Evolutionary conservation across 2,797 vertebrate genomes (phyloP).

Genomic region (Esox masquinongy): DNA sequence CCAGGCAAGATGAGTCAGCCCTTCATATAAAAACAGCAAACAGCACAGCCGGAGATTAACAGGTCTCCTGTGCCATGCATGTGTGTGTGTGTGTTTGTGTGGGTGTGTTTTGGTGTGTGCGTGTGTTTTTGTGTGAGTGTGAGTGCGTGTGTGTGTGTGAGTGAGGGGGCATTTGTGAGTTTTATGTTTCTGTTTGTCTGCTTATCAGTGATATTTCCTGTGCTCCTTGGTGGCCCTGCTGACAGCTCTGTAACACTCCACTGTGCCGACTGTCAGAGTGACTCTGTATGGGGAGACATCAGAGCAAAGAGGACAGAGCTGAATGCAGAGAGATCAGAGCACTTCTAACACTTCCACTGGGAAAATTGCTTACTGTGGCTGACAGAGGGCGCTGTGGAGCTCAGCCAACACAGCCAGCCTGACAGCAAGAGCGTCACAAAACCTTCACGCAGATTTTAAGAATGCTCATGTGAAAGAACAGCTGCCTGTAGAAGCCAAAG

Average conservation of each 20-base stretch:
- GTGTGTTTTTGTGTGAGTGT: too few relatives aligned
- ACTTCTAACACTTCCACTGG: not conserved
- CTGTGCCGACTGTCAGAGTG: slow-evolving; percentile 2
- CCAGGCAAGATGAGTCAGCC: slow-evolving; percentile 6
- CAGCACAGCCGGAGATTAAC: not conserved
- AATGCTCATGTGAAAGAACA: not conserved
- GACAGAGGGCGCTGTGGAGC: slow-evolving; percentile 67
- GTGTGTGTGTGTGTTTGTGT: not conserved
- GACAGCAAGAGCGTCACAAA: not conserved
- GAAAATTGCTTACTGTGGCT: not conserved
- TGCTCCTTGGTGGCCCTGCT: not conserved
- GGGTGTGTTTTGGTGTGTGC: not conserved
- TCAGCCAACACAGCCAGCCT: slow-evolving; percentile 26
- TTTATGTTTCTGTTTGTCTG: too few relatives aligned
- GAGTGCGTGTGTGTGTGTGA: not conserved
- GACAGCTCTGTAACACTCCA: not conserved
- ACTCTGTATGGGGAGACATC: not conserved
- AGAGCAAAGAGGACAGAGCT: slow-evolving; percentile 13
- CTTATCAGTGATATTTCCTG: not conserved
- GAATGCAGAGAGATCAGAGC: not conserved
- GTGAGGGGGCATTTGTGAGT: too few relatives aligned
- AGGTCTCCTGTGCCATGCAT: not conserved
- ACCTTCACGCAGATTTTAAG: not conserved
- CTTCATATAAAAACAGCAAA: not conserved
- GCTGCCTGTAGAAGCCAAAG: slow-evolving; percentile 1